Conservation (phyloP, 2,113 vertebrate genomes). For the Apteryx owenii region DNA sequence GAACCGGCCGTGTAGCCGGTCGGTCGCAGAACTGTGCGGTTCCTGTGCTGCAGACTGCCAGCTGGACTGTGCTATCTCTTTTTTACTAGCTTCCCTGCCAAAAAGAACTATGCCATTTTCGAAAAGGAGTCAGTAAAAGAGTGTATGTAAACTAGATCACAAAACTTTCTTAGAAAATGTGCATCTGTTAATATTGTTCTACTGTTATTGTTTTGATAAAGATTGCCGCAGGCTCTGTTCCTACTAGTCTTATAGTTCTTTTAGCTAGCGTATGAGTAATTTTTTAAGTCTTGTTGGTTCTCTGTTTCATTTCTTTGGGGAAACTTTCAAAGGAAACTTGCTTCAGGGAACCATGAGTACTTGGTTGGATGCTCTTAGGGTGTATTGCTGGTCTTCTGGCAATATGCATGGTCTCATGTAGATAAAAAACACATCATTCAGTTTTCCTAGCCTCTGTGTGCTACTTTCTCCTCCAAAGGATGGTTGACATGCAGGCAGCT, state of each 20-base stretch:
- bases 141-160: neutral
- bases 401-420: neutral
- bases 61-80: neutral
- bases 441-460: neutral
- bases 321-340: neutral
- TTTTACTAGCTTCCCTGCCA: neutral
- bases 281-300: neutral
- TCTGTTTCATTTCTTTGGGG: neutral
- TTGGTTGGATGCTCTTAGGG: neutral
- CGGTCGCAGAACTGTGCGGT: neutral
- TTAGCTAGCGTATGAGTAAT: neutral
- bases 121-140: neutral
- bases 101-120: neutral
- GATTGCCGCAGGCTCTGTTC: neutral
- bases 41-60: neutral
- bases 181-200: neutral
- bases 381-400: neutral
- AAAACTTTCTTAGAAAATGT: neutral
- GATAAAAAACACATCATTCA: neutral
- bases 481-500: neutral
- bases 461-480: neutral
- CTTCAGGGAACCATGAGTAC: neutral
- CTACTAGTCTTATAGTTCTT: neutral
- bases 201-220: rapidly evolving
- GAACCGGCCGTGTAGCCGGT: neutral